Conservation (phyloP, 53 echinoderm and acorn worm genomes). For the Apostichopus leukothele region DNA sequence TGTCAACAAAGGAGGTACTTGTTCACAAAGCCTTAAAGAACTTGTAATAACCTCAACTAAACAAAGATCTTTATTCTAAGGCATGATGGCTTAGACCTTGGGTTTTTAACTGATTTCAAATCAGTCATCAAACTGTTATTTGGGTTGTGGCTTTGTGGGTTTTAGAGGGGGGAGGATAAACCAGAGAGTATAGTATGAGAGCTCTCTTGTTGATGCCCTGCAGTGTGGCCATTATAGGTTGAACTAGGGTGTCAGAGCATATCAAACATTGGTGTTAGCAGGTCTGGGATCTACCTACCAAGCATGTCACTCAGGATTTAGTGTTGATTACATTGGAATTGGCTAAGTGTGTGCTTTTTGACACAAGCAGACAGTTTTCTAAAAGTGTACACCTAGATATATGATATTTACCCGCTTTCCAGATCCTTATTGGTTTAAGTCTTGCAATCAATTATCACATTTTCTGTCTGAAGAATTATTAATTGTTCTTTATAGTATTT, state of each 20-base stretch:
- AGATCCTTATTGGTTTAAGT: no score
- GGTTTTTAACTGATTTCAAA: neutral
- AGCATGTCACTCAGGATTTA: no score
- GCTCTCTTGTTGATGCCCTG: no score
- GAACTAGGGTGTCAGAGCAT: neutral
- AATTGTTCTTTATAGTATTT: no score
- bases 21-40: neutral
- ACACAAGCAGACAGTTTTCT: no score
- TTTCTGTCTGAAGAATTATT: no score
- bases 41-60: neutral
- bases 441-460: no score
- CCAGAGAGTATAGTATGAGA: neutral
- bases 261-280: neutral
- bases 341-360: no score
- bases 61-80: conserved; percentile 30
- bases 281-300: no score
- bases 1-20: conserved; percentile 35
- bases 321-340: no score
- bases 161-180: neutral
- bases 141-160: conserved; percentile 38
- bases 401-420: no score
- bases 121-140: conserved; percentile 21
- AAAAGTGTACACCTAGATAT: no score
- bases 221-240: neutral
- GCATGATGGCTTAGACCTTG: conserved; percentile 18